Conservation (phyloP, 2,888 invertebrate species). For the Timema cristinae region DNA sequence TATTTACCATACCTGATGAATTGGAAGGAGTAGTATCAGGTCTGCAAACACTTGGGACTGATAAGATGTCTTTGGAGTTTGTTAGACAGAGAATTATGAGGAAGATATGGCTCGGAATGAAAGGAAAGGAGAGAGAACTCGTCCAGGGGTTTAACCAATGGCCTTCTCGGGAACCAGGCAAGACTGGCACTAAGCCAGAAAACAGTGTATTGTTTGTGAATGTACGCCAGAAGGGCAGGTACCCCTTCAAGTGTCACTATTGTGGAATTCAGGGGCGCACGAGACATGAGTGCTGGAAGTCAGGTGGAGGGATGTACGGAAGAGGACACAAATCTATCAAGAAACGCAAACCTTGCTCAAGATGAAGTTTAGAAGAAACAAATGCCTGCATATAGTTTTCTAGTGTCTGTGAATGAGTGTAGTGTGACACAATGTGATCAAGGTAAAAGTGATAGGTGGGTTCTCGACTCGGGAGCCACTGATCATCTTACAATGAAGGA, state of each 20-base stretch:
- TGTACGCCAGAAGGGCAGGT: neutral
- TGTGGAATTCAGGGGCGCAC: neutral
- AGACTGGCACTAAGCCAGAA: neutral
- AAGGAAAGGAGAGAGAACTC: neutral
- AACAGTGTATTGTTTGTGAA: neutral
- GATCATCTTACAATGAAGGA: conserved; percentile 1
- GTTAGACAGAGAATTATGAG: neutral
- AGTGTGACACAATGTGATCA: neutral
- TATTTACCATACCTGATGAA: conserved; percentile 4
- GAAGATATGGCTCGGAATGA: neutral
- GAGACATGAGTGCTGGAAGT: neutral
- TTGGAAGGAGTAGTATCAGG: neutral
- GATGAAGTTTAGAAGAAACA: neutral
- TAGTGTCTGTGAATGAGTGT: neutral
- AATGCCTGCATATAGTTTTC: neutral
- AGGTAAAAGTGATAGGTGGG: neutral
- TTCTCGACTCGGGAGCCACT: neutral
- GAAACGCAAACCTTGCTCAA: neutral
- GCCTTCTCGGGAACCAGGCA: neutral
- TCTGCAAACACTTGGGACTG: neutral
- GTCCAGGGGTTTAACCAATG: neutral
- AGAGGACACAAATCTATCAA: neutral
- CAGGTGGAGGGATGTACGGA: neutral
- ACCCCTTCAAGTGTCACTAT: neutral
- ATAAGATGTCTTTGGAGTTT: conserved; percentile 3